These are phyloP conservation scores for Leptodactylus fuscus DNA, from an alignment of 2,113 vertebrate species.

Conservation along the genomic window DNA sequence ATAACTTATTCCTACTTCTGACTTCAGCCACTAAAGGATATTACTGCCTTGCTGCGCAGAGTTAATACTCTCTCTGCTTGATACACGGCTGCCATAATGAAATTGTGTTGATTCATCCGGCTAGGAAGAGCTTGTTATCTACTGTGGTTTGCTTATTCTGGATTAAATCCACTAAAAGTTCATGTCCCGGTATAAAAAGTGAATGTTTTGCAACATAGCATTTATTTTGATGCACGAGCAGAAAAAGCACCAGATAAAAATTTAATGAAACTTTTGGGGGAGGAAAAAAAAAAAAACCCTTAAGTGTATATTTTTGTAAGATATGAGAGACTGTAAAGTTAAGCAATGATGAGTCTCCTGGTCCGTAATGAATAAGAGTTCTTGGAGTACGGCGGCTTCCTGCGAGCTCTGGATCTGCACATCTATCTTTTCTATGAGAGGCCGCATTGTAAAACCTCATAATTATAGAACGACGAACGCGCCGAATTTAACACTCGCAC, in stretches of 20 bases:
- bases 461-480: neutral
- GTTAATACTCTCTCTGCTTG: constrained; percentile 49
- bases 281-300: constrained; percentile 27
- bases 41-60: neutral
- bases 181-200: constrained; percentile 46
- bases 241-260: constrained; percentile 38
- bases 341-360: constrained; percentile 39
- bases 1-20: neutral
- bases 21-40: constrained; percentile 6
- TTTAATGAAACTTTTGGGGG: constrained; percentile 46
- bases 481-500: neutral
- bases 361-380: constrained; percentile 35
- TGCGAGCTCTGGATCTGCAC: neutral
- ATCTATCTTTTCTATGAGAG: constrained; percentile 6
- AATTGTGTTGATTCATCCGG: constrained; percentile 49
- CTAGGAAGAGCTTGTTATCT: constrained; percentile 26
- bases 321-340: constrained; percentile 41
- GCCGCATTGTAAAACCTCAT: neutral
- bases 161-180: constrained; percentile 45
- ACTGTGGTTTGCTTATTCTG: constrained; percentile 33
- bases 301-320: constrained; percentile 44
- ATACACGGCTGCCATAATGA: constrained; percentile 40
- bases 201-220: constrained; percentile 42
- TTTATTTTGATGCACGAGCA: constrained; percentile 45
- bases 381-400: neutral